phyloP scores from a whole-genome alignment of 2,888 invertebrate genomes.

The Heteromurus nitidus region DNA sequence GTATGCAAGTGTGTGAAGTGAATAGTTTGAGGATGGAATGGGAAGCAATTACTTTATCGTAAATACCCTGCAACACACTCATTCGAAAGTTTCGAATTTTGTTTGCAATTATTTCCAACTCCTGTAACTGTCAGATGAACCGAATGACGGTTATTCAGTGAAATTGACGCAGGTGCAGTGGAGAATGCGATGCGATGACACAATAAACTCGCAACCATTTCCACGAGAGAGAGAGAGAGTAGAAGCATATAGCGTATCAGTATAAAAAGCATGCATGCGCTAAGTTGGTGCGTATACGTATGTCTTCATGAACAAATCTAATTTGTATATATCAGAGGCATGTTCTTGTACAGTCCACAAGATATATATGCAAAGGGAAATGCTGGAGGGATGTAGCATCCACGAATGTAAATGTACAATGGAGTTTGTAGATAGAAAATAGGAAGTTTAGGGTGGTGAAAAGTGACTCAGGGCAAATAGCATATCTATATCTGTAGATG shows the following conservation, averaged over 20 bases:
- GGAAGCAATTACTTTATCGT: not conserved
- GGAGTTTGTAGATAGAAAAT: no score
- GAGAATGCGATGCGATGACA: slow-evolving; percentile 11
- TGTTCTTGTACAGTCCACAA: no score
- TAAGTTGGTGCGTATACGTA: not conserved
- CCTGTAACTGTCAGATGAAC: slow-evolving; percentile 16
- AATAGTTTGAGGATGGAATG: slow-evolving; percentile 15
- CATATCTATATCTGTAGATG: no score
- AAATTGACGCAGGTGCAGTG: slow-evolving; percentile 52
- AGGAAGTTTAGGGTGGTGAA: no score
- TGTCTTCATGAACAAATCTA: no score
- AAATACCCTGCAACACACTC: slow-evolving; percentile 13
- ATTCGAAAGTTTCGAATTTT: slow-evolving; percentile 30
- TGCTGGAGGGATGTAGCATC: no score
- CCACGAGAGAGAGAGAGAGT: no score
- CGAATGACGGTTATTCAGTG: slow-evolving; percentile 26
- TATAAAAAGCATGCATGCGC: not conserved
- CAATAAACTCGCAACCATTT: no score
- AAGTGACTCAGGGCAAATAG: no score
- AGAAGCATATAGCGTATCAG: not conserved
- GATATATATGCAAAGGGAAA: no score
- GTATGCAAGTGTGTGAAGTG: not conserved
- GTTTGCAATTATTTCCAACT: slow-evolving; percentile 9
- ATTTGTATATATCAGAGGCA: no score
- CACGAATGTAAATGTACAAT: no score